phyloP scores from a whole-genome alignment of 2,797 vertebrate species.

The Schizopygopsis pylzovi region DNA sequence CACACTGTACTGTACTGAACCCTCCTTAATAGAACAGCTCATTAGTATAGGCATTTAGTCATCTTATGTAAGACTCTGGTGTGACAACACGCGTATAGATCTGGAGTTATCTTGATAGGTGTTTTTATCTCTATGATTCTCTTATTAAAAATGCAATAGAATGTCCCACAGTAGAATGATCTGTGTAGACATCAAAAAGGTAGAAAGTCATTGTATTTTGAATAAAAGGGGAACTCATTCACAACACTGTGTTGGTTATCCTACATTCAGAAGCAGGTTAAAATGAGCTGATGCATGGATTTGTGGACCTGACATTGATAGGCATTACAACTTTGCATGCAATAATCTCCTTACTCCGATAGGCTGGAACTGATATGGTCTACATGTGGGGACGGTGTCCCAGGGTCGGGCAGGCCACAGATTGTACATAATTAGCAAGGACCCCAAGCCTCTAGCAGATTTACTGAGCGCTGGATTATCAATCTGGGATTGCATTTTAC shows the following conservation, averaged over 20 bases:
- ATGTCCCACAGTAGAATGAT: background rate
- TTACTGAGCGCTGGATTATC: constrained; percentile 38
- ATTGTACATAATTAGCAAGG: constrained; percentile 39
- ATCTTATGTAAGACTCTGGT: constrained; percentile 44
- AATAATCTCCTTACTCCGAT: constrained; percentile 76
- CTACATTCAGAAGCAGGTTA: constrained; percentile 59
- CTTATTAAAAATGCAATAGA: constrained; percentile 8
- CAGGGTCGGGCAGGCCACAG: constrained; percentile 40
- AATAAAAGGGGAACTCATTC: constrained; percentile 50
- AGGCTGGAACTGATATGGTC: constrained; percentile 60
- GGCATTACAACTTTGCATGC: constrained; percentile 69
- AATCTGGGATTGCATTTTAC: constrained; percentile 20
- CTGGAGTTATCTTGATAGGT: background rate
- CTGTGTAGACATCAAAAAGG: background rate
- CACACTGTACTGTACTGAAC: background rate
- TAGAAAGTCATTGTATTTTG: constrained; percentile 1
- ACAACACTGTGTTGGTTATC: constrained; percentile 48
- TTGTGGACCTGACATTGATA: constrained; percentile 72
- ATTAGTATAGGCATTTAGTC: background rate
- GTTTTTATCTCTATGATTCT: constrained; percentile 9
- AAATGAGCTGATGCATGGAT: constrained; percentile 66
- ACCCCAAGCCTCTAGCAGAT: constrained; percentile 33
- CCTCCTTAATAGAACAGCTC: constrained; percentile 11
- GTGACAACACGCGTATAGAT: constrained; percentile 17
- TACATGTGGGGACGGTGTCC: constrained; percentile 46